phyloP scores from a whole-genome alignment of 2,888 invertebrate species.

The Embidobia sp. region DNA sequence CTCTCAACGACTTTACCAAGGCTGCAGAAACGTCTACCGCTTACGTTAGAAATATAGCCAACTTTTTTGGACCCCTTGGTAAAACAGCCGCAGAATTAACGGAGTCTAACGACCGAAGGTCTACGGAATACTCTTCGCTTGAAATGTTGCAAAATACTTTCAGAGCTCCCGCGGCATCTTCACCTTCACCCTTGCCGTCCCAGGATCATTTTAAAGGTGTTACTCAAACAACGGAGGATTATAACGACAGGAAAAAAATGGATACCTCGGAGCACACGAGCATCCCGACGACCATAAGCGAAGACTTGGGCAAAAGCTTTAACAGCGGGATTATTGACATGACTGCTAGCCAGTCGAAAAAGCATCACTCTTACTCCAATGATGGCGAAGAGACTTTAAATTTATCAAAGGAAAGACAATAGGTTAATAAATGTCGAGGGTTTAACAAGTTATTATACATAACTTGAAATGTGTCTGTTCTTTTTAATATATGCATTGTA shows the following conservation, averaged over 20 bases:
- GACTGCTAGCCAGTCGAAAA: conserved; percentile 70
- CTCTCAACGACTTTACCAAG: conserved; percentile 78
- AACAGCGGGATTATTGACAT: conserved; percentile 77
- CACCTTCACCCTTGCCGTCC: conserved; percentile 64
- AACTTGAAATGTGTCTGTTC: no score
- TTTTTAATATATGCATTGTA: no score
- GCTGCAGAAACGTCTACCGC: conserved; percentile 75
- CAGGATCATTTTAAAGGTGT: conserved; percentile 68
- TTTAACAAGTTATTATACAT: no score
- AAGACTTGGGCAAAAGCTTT: conserved; percentile 72
- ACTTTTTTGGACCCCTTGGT: conserved; percentile 76
- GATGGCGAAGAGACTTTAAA: conserved; percentile 77
- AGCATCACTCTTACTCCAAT: conserved; percentile 69
- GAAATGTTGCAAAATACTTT: conserved; percentile 70
- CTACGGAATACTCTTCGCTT: conserved; percentile 70
- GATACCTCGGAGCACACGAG: conserved; percentile 67
- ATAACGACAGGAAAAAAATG: conserved; percentile 69
- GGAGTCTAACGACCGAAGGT: conserved; percentile 70
- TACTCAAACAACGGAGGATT: conserved; percentile 67
- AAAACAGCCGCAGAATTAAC: conserved; percentile 73
- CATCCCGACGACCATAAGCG: conserved; percentile 71
- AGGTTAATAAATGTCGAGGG: no score
- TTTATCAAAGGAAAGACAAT: conserved; percentile 77
- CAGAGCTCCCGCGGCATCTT: conserved; percentile 63
- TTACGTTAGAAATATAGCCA: conserved; percentile 79